Conservation (phyloP, 2,797 vertebrate species). For the Spatula clypeata region DNA sequence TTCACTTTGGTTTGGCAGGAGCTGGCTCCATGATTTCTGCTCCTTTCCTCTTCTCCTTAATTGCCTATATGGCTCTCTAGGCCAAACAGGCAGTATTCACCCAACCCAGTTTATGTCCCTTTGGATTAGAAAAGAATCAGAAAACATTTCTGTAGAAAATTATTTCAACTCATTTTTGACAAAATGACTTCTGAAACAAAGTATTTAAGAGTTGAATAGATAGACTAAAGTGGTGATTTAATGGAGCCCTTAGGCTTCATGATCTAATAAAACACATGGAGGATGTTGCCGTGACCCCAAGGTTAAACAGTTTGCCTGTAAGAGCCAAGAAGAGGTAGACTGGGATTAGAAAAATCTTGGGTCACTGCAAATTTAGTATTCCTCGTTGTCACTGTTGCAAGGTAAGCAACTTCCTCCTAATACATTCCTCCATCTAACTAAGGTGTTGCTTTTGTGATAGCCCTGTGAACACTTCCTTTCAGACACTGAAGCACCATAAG, state of each 20-base stretch:
- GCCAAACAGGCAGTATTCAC: neutral
- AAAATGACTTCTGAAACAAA: neutral
- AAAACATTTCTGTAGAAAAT: neutral
- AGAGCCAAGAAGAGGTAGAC: neutral
- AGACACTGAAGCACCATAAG: neutral
- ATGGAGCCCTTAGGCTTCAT: neutral
- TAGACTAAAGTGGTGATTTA: neutral
- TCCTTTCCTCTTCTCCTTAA: neutral
- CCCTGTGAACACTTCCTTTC: neutral
- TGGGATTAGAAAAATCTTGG: neutral
- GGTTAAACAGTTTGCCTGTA: neutral
- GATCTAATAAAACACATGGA: neutral
- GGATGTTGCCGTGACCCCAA: neutral
- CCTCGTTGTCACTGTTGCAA: neutral
- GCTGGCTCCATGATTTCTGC: neutral
- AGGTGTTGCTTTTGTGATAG: neutral
- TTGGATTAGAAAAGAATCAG: neutral
- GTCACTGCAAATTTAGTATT: neutral
- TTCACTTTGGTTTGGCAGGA: slow-evolving; percentile 17
- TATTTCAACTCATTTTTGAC: neutral
- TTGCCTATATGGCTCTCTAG: neutral
- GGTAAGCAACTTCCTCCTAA: neutral
- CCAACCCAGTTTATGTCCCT: neutral
- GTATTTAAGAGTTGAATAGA: neutral
- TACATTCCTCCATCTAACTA: neutral